Evolutionary conservation across 2,797 vertebrate species (phyloP).

Genomic region (Esox lucius): DNA sequence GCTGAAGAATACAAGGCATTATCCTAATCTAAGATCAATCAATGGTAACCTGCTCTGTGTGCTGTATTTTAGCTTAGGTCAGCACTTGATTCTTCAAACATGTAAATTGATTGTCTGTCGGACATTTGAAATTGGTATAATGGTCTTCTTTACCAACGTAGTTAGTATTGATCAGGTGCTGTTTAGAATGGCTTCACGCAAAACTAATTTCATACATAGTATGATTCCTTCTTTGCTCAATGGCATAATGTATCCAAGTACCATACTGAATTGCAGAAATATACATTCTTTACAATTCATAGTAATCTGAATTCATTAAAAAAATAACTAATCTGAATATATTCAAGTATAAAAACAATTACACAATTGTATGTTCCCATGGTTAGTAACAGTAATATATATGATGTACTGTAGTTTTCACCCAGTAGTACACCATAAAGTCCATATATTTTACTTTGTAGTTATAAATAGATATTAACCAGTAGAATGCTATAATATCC

Average conservation of each 20-base stretch:
- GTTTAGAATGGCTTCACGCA: conserved; percentile 65
- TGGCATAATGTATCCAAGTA: conserved; percentile 7
- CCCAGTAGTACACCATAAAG: not conserved
- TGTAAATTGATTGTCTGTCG: conserved; percentile 79
- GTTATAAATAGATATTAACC: too few species aligned
- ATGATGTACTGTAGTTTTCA: not conserved
- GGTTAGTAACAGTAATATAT: not conserved
- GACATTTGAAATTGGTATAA: conserved; percentile 78
- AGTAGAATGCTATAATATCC: too few species aligned
- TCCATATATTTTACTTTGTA: too few species aligned
- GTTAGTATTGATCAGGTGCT: conserved; percentile 83
- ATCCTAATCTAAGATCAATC: conserved; percentile 74
- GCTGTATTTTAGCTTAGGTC: conserved; percentile 77
- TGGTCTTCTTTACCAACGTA: conserved; percentile 77
- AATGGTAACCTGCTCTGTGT: conserved; percentile 77
- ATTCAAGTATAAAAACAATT: not conserved
- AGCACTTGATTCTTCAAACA: conserved; percentile 81
- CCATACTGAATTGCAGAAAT: not conserved
- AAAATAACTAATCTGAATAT: not conserved
- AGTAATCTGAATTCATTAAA: not conserved
- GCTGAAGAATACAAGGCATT: conserved; percentile 60
- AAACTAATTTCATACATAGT: conserved; percentile 63
- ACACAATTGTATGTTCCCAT: not conserved
- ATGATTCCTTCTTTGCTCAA: conserved; percentile 32
- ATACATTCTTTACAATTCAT: not conserved